Conservation (phyloP, 2,113 vertebrate species). For the Turnix velox region DNA sequence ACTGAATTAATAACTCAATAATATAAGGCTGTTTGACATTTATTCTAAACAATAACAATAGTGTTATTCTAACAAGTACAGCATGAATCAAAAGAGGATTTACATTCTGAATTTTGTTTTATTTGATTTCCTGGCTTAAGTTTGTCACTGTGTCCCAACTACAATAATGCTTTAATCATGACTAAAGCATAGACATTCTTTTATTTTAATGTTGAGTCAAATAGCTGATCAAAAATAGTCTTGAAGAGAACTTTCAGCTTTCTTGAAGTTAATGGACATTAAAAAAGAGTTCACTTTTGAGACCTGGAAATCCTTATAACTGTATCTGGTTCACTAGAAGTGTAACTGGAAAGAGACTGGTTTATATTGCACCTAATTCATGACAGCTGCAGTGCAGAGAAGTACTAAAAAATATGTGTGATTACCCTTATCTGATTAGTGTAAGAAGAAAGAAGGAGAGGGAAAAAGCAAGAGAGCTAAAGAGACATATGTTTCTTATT, state of each 20-base stretch:
- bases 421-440: neutral
- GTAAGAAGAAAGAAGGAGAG: neutral
- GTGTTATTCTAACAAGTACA: neutral
- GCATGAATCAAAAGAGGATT: neutral
- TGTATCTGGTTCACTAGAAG: neutral
- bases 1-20: neutral
- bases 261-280: neutral
- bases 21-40: neutral
- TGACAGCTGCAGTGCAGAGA: neutral
- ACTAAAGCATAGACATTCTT: neutral
- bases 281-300: neutral
- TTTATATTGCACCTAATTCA: neutral
- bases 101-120: neutral
- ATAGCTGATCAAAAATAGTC: neutral
- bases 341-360: neutral
- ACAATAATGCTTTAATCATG: neutral
- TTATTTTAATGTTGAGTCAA: neutral
- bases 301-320: neutral
- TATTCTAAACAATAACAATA: too few species aligned
- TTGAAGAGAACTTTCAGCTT: neutral
- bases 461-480: neutral
- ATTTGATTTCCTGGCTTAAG: neutral
- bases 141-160: neutral
- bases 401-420: neutral
- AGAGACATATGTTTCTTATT: neutral